phyloP scores from a whole-genome alignment of 2,797 vertebrate species.

The Premnoplex brunnescens region DNA sequence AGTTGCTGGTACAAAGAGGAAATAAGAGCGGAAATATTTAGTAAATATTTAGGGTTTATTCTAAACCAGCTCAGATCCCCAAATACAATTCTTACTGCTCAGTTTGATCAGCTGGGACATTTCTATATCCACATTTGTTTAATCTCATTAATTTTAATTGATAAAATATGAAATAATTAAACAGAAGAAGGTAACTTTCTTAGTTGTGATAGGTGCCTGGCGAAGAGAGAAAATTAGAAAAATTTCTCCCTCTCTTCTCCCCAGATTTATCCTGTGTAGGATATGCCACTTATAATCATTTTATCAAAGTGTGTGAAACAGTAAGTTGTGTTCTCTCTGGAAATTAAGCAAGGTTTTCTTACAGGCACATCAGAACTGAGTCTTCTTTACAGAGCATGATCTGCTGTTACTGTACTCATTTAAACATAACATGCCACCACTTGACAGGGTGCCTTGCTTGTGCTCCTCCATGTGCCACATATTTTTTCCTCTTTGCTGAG shows the following conservation, averaged over 20 bases:
- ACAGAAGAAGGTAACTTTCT: not conserved
- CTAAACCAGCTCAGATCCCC: not conserved
- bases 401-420: not conserved
- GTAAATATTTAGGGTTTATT: not conserved
- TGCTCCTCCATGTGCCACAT: rapidly evolving
- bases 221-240: not conserved
- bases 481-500: not conserved
- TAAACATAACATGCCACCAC: not conserved
- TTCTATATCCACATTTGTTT: not conserved
- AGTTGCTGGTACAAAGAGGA: not conserved
- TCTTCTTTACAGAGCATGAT: not conserved
- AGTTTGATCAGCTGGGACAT: not conserved
- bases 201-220: not conserved
- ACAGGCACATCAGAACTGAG: not conserved
- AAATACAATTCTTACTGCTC: not conserved
- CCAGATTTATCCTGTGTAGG: not conserved
- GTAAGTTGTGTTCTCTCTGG: not conserved
- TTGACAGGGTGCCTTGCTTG: not conserved
- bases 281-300: not conserved
- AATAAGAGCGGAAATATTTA: not conserved
- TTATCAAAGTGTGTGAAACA: not conserved
- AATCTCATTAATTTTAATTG: not conserved
- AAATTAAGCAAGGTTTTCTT: not conserved
- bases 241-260: not conserved
- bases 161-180: not conserved